phyloP scores from a whole-genome alignment of 2,797 vertebrate species.

The Cygnus olor region DNA sequence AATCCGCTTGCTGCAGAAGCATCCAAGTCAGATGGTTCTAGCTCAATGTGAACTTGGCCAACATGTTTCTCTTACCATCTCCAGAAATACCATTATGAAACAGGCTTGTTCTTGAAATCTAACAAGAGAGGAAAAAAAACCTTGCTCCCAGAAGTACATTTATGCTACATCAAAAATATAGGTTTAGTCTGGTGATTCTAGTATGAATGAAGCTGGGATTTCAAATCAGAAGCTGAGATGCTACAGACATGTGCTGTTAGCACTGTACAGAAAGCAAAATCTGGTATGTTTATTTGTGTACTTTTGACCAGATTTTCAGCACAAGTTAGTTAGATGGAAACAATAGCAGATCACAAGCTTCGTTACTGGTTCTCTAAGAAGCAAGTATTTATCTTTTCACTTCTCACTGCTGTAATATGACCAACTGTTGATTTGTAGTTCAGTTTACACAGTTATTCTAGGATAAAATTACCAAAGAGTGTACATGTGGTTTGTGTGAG shows the following conservation, averaged over 20 bases:
- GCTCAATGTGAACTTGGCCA: background rate
- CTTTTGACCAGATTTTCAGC: background rate
- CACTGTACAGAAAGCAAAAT: background rate
- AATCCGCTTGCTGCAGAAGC: background rate
- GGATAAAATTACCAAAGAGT: background rate
- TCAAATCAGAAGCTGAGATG: background rate
- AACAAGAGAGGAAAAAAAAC: background rate
- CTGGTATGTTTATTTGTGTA: accelerated
- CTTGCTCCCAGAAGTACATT: background rate
- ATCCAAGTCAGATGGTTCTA: accelerated
- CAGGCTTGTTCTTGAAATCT: background rate
- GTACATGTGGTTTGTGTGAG: background rate
- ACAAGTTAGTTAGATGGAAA: background rate
- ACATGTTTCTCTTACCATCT: background rate
- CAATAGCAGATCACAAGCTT: background rate
- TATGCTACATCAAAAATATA: background rate
- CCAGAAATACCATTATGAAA: background rate
- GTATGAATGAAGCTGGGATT: background rate
- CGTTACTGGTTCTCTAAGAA: background rate
- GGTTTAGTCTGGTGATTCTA: background rate
- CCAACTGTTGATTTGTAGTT: background rate
- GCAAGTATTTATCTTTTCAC: background rate
- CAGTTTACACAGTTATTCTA: background rate
- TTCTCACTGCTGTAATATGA: background rate
- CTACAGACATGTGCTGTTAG: background rate